These are phyloP conservation scores for Lepidocyrtoides sp. DNA, from an alignment of 2,888 invertebrate species.

Conservation along the genomic window DNA sequence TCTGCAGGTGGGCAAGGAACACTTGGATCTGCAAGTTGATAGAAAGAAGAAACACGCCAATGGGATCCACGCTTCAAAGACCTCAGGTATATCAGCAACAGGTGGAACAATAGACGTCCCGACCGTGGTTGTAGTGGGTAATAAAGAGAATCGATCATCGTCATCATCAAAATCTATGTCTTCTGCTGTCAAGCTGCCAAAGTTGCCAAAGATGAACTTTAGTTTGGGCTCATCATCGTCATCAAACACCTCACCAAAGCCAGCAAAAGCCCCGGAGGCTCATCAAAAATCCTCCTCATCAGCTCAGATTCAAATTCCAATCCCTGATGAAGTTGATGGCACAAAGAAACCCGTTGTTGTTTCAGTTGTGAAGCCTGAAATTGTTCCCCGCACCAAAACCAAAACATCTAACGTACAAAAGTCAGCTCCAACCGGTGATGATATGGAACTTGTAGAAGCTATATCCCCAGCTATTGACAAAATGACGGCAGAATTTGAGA, in stretches of 20 bases:
- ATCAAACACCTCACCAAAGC: conserved; percentile 39
- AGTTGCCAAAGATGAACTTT: conserved; percentile 80
- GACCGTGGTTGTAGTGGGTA: conserved; percentile 81
- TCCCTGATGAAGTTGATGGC: conserved; percentile 82
- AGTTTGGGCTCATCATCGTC: conserved; percentile 71
- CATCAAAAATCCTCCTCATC: conserved; percentile 72
- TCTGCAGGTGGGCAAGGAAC: conserved; percentile 84
- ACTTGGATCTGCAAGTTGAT: conserved; percentile 83
- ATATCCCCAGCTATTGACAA: conserved; percentile 83
- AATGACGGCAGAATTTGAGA: conserved; percentile 82
- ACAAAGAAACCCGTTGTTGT: conserved; percentile 76
- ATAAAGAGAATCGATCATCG: conserved; percentile 81
- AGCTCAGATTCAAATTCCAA: conserved; percentile 67
- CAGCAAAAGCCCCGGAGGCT: conserved; percentile 75
- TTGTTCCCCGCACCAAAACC: conserved; percentile 82
- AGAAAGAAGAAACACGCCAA: conserved; percentile 80
- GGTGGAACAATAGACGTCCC: conserved; percentile 78
- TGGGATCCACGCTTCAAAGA: conserved; percentile 78
- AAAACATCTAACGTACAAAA: conserved; percentile 80
- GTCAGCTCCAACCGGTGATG: conserved; percentile 53
- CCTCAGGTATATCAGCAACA: conserved; percentile 63
- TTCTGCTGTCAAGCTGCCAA: conserved; percentile 70
- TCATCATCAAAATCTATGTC: conserved; percentile 69
- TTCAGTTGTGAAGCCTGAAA: conserved; percentile 81
- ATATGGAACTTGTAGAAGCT: conserved; percentile 82